Base-by-base conservation (phyloP, 2,797 vertebrate genomes). In the Xenentodon cancila region DNA sequence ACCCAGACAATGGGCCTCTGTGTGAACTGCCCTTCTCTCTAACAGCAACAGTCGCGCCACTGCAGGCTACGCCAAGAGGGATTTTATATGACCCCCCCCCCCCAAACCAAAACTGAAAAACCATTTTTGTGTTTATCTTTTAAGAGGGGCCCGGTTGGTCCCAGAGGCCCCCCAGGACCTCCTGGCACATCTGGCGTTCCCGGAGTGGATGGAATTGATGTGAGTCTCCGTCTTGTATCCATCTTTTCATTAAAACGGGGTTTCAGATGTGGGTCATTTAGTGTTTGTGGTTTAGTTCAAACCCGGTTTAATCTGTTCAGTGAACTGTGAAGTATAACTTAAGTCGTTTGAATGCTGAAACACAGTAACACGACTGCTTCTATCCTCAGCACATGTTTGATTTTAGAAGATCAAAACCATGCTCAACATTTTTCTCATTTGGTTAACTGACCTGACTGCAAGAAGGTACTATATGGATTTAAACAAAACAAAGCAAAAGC, bases 121-220 rank as follows among this genome's bases (percentile, higher is more conserved):
- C 45, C 5, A 59, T 56, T 71, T 63, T 63, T 84, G 18, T 79
- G 50, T 85, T 88, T 80, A 47, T 76, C 7, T 88, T 81, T 57
- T 46, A 92, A 96, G 95, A 94, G 95, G 92, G 95, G 95, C 43
- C 92, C 85, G 0, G 90, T 92, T 0, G 97, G 96, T 54, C 92
- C 92, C 19, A 88, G 89, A 90, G 96, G 96, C 0, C 92, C 92
- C 19, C 79, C 80, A 0, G 97, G 96, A 30, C 94, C 95, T 0
- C 92, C 93, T 0, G 97, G 97, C 9, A 68, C 88, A 7, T 80
- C 95, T 9, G 97, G 97, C 77, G 96, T 97, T 77, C 92, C 97
- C 0, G 97, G 97, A 68, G 95, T 99, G 32, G 96, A 98, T 9
- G 97, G 97, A 55, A 97, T 98, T 1, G 97, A 98, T 70, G 96